phyloP scores from a whole-genome alignment of 2,113 vertebrate genomes.

The Ranitomeya variabilis region DNA sequence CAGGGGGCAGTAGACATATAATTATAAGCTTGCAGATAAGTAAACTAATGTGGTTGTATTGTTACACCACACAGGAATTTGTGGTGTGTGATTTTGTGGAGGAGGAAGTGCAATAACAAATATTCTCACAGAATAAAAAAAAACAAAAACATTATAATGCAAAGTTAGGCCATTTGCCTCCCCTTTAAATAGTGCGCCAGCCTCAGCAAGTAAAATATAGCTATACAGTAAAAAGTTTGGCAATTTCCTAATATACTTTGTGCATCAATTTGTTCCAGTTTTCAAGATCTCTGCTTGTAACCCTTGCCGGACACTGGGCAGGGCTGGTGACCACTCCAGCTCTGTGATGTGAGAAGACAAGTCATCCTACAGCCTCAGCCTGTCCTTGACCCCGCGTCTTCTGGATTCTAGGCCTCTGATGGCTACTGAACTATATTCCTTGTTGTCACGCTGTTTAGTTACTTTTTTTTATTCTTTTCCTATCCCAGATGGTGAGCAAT shows the following conservation, averaged over 20 bases:
- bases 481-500: constrained; percentile 11
- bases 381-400: too few species aligned
- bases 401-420: background rate
- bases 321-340: too few species aligned
- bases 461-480: background rate
- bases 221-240: too few species aligned
- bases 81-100: background rate
- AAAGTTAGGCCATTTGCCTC: background rate
- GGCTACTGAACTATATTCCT: background rate
- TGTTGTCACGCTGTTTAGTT: background rate
- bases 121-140: background rate
- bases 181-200: too few species aligned
- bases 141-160: background rate
- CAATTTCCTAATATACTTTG: too few species aligned
- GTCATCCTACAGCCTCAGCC: too few species aligned
- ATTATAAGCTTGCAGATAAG: too few species aligned
- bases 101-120: background rate
- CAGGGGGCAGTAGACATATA: background rate
- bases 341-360: too few species aligned
- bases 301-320: background rate
- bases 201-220: too few species aligned
- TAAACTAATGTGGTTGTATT: background rate
- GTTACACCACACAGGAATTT: background rate
- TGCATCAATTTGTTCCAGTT: background rate
- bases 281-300: background rate